Base-by-base conservation (phyloP, 2,888 invertebrate species). In the Pandemis heparana region DNA sequence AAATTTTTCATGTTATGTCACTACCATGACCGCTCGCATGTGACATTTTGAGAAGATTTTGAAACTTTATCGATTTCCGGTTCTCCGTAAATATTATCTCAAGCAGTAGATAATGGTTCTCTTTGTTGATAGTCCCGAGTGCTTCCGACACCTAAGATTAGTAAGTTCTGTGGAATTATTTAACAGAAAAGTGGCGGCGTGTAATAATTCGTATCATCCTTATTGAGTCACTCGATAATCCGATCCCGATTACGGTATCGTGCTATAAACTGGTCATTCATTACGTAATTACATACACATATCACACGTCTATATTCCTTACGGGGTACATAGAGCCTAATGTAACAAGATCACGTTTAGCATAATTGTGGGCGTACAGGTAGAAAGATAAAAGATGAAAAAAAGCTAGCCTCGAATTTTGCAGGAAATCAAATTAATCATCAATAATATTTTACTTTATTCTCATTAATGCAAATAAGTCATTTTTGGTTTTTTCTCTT, bases 91-190 rank as follows among this genome's bases (percentile, higher is more conserved):
- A 56, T 9, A 18, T 53, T 56, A 56, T 56, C 56, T 56, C 23
- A 56, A 56, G 23, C 23, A 56, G 18, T 53, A 23, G 56, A 23
- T 56, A 32, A 18, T 53, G 56, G 18, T 23, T 12, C 23, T 5
- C 23, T 5, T 5, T 23, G 16, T 32, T 32, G 63, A 63, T 63
- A 63, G 4, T 23, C 23, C 5, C 14, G 9, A 63, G 63, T 63
- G 63, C 23, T 46, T 63, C 63, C 63, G 63, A 63, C 46, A 46
- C 63, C 46, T 23, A 32, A 2, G 23, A 43, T 61, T 16, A 39
- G 1, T 61, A n/a, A 14, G 14, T 18, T 43, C 18, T 62, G 10
- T 62, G 38, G 9, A 32, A n/a, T 62, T 43, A 62, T 14, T 9
- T 62, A 62, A 62, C 12, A 41, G 43, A 5, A 43, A 43, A 46